Percentiles rank a stretch among this genome's conserved stretches.
These are phyloP conservation scores for Leptothorax acervorum DNA, from an alignment of 2,888 invertebrate species.

Conservation along the genomic window DNA sequence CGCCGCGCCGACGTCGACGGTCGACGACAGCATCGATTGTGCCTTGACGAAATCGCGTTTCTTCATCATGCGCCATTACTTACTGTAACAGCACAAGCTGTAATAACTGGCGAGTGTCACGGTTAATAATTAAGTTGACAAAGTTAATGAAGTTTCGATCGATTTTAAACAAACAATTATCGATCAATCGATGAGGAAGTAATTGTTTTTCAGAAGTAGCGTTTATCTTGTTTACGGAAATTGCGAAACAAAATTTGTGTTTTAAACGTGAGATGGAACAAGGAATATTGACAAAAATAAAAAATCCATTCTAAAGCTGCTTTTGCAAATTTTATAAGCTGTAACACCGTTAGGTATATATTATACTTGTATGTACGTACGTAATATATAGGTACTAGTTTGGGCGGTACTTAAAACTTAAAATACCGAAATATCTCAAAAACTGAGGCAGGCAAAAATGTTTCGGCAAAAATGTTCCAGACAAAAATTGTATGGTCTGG, in stretches of 20 bases:
- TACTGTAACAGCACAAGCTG: not conserved
- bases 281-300: not conserved
- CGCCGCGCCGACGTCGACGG: not conserved
- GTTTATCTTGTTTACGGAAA: not conserved
- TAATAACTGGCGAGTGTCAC: not conserved
- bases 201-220: not conserved
- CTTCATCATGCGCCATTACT: slow-evolving; percentile 19
- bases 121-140: not conserved
- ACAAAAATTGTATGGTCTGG: too few relatives aligned
- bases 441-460: too few relatives aligned
- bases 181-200: not conserved
- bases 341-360: not conserved
- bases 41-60: slow-evolving; percentile 28
- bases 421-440: not conserved
- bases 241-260: not conserved
- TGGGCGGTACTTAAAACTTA: not conserved
- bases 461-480: too few relatives aligned
- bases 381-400: not conserved
- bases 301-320: not conserved
- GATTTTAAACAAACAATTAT: not conserved
- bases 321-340: not conserved
- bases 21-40: slow-evolving; percentile 6
- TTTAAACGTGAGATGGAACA: not conserved
- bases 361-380: not conserved
- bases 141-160: slow-evolving; percentile 28